Evolutionary conservation across 2,888 invertebrate genomes (phyloP).

Genomic region (Mellilla xanthometata): DNA sequence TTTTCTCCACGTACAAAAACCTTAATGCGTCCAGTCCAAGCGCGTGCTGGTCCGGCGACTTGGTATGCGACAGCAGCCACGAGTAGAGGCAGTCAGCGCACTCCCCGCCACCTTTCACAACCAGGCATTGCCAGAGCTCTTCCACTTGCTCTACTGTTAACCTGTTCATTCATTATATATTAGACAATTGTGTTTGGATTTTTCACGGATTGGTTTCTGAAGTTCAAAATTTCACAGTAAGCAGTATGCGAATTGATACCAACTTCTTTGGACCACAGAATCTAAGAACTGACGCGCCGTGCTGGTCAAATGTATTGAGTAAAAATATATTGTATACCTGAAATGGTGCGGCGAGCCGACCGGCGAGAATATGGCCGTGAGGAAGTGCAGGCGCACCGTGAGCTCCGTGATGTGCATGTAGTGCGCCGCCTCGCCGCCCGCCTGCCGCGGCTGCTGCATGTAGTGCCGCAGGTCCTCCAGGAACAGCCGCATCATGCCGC

Average conservation of each 20-base stretch:
- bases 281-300: neutral
- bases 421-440: conserved; percentile 55
- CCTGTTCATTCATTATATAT: conserved; percentile 67
- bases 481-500: conserved; percentile 96
- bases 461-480: conserved; percentile 93
- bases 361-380: conserved; percentile 95
- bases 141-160: conserved; percentile 94
- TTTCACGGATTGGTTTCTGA: no score
- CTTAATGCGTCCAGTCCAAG: conserved; percentile 93
- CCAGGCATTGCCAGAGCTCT: conserved; percentile 95
- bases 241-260: no score
- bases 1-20: conserved; percentile 93
- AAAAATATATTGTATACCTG: no score
- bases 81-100: conserved; percentile 96
- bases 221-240: no score
- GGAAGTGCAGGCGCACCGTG: conserved; percentile 94
- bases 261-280: no score
- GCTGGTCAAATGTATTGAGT: neutral
- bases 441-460: conserved; percentile 47
- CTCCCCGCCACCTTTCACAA: conserved; percentile 87
- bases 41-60: conserved; percentile 96
- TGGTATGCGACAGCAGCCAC: conserved; percentile 96
- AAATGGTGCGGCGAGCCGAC: conserved; percentile 95
- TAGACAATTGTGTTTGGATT: no score
- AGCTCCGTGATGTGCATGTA: conserved; percentile 92